These are phyloP conservation scores for Centropyge bicolor DNA, from an alignment of 2,797 vertebrate species.

Conservation along the genomic window DNA sequence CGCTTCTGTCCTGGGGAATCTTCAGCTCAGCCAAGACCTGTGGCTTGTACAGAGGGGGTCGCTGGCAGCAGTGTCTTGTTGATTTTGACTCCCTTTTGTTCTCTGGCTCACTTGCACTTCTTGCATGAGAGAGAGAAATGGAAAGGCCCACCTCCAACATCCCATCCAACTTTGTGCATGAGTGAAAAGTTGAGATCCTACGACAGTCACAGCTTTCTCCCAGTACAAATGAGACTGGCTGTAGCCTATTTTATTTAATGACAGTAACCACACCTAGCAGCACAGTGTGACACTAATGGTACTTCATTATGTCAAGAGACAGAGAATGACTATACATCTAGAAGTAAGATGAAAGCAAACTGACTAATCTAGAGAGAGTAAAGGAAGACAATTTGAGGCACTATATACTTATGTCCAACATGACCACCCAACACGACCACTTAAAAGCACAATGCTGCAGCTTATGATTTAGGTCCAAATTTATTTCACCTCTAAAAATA, in stretches of 20 bases:
- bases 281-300: slow-evolving; percentile 55
- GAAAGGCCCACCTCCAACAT: slow-evolving; percentile 13
- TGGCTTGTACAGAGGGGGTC: neutral
- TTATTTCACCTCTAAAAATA: slow-evolving; percentile 39
- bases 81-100: slow-evolving; percentile 37
- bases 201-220: slow-evolving; percentile 22
- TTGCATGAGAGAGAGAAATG: neutral
- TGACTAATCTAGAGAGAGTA: slow-evolving; percentile 17
- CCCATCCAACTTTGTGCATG: neutral
- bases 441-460: neutral
- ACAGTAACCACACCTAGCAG: slow-evolving; percentile 38
- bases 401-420: slow-evolving; percentile 8
- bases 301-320: slow-evolving; percentile 59
- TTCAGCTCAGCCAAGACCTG: slow-evolving; percentile 1
- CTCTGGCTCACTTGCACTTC: slow-evolving; percentile 5
- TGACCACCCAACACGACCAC: slow-evolving; percentile 18
- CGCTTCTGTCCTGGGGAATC: slow-evolving; percentile 30
- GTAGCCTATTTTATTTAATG: slow-evolving; percentile 58
- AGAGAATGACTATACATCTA: slow-evolving; percentile 39
- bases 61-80: slow-evolving; percentile 3
- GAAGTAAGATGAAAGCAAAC: slow-evolving; percentile 43
- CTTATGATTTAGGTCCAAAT: slow-evolving; percentile 37
- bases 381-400: slow-evolving; percentile 20
- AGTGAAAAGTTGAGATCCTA: slow-evolving; percentile 21
- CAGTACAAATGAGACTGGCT: slow-evolving; percentile 20